A percentile compares a stretch with the other conserved stretches of the same genome.
phyloP scores from a whole-genome alignment of 2,797 vertebrate genomes.

The Falco novaeseelandiae region DNA sequence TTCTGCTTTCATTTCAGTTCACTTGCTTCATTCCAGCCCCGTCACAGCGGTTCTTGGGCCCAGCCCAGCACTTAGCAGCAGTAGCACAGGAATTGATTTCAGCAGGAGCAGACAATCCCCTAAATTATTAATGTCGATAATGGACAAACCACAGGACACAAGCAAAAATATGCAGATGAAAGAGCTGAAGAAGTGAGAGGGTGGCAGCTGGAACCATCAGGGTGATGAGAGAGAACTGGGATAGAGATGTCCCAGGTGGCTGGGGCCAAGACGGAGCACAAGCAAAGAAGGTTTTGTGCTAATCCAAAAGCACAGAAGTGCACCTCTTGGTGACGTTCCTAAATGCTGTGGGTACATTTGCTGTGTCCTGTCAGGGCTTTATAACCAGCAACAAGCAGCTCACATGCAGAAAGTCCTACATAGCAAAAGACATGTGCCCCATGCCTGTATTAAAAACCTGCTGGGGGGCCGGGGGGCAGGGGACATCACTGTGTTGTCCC shows the following conservation, averaged over 20 bases:
- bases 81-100: conserved; percentile 27
- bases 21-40: not conserved
- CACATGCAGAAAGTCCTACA: not conserved
- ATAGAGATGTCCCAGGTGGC: not conserved
- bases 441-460: not conserved
- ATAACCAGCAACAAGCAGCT: not conserved
- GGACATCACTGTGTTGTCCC: not conserved
- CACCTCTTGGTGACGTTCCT: not conserved
- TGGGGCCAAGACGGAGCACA: not conserved
- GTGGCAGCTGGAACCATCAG: not conserved
- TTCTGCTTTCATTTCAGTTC: not conserved
- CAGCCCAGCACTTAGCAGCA: conserved; percentile 39
- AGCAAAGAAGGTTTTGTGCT: not conserved
- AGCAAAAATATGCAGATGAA: not conserved
- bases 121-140: conserved; percentile 58
- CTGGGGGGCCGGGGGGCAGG: not conserved
- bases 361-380: not conserved
- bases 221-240: not conserved
- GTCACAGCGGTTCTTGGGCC: not conserved
- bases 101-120: conserved; percentile 29
- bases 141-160: not conserved
- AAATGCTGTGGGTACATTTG: not conserved
- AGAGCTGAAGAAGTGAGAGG: not conserved
- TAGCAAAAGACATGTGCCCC: not conserved
- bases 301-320: not conserved